Conservation (phyloP, 2,113 vertebrate genomes). For the Myotis davidii region DNA sequence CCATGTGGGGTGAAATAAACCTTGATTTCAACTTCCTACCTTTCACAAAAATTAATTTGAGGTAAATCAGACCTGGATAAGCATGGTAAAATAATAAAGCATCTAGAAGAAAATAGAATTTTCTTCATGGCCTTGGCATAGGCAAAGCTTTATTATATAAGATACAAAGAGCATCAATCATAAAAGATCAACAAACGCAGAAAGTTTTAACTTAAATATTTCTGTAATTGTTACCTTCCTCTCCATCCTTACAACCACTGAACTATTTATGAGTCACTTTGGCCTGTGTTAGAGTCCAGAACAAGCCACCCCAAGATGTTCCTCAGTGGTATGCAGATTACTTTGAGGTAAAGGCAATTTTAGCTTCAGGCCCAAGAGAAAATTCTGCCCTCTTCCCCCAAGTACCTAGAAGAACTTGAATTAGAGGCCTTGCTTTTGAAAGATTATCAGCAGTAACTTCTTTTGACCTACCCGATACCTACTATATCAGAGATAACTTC, state of each 20-base stretch:
- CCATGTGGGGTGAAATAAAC: neutral
- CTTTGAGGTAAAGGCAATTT: neutral
- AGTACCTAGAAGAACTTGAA: neutral
- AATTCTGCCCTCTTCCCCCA: neutral
- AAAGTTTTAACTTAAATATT: neutral
- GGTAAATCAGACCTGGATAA: neutral
- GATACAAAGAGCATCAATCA: neutral
- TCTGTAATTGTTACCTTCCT: neutral
- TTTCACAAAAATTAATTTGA: constrained; percentile 23
- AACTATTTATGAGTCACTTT: neutral
- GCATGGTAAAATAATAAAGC: neutral
- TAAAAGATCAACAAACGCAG: neutral
- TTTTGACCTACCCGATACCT: neutral
- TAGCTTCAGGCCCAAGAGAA: neutral
- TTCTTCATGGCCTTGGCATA: neutral
- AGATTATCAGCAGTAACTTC: neutral
- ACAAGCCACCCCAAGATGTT: neutral
- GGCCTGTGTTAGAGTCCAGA: neutral
- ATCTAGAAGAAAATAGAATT: neutral
- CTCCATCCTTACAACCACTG: neutral
- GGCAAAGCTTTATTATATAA: neutral
- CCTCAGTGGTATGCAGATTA: neutral
- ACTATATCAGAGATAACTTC: neutral
- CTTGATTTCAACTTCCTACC: neutral
- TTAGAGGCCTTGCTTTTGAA: neutral